Percentiles rank a stretch among this genome's conserved stretches.
Evolutionary conservation across 2,113 vertebrate genomes (phyloP).

Genomic region (Xyliphius kryptos): DNA sequence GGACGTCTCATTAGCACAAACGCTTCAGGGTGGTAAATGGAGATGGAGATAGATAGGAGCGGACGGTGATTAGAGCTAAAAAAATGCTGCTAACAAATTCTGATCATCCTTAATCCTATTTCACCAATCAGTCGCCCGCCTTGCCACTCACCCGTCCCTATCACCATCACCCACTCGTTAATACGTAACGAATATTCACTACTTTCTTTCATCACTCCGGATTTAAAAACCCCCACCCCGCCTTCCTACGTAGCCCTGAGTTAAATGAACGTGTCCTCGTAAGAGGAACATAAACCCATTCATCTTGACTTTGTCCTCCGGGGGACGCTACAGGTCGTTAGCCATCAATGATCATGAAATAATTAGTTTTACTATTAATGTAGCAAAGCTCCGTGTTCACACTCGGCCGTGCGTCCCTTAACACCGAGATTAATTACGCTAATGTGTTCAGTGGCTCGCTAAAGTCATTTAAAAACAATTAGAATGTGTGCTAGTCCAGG

Average conservation of each 20-base stretch:
- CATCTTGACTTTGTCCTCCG: constrained; percentile 34
- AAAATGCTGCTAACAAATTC: constrained; percentile 65
- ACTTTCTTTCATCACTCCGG: constrained; percentile 20
- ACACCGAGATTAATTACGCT: constrained; percentile 41
- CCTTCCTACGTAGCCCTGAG: constrained; percentile 13
- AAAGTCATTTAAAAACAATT: constrained; percentile 41
- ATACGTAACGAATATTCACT: background rate
- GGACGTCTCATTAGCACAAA: constrained; percentile 76
- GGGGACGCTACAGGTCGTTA: constrained; percentile 42
- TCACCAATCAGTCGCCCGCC: constrained; percentile 60
- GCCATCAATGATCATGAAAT: constrained; percentile 44
- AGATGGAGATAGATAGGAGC: constrained; percentile 72
- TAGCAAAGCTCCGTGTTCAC: constrained; percentile 43
- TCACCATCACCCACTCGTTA: constrained; percentile 17
- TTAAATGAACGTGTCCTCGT: constrained; percentile 41
- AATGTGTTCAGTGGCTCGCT: constrained; percentile 37
- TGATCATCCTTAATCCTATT: constrained; percentile 77
- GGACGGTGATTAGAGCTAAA: constrained; percentile 80
- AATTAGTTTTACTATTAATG: constrained; percentile 49
- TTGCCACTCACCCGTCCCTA: constrained; percentile 20
- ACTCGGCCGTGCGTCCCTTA: constrained; percentile 36
- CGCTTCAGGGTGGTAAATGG: constrained; percentile 73
- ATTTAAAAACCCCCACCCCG: constrained; percentile 25
- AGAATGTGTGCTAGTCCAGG: constrained; percentile 12
- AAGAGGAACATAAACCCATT: constrained; percentile 42